Percentiles rank a stretch among this genome's conserved stretches.
phyloP scores from a whole-genome alignment of 2,888 invertebrate species.

The Drosophila gaucha region DNA sequence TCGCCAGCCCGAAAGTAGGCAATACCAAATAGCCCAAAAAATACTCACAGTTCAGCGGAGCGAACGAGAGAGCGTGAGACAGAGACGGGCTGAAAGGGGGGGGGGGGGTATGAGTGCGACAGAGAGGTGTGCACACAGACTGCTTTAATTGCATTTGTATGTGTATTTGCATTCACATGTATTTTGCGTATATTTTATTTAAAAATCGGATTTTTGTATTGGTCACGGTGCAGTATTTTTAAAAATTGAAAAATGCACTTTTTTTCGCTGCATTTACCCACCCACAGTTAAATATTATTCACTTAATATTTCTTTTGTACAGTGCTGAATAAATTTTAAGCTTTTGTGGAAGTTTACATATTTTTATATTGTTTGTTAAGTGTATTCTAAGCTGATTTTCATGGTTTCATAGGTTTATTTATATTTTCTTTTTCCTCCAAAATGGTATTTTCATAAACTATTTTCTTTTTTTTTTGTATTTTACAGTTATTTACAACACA shows the following conservation, averaged over 20 bases:
- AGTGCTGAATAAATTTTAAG: slow-evolving; percentile 7
- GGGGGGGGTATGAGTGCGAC: neutral
- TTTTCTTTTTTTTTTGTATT: neutral
- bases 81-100: neutral
- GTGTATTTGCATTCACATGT: slow-evolving; percentile 7
- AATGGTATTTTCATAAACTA: no score
- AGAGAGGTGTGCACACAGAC: neutral
- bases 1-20: slow-evolving; percentile 66
- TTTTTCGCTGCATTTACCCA: slow-evolving; percentile 3
- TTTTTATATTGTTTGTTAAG: neutral
- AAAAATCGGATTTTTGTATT: slow-evolving; percentile 30
- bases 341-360: slow-evolving; percentile 1
- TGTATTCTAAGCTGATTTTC: slow-evolving; percentile 6
- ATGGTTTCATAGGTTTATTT: neutral
- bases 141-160: slow-evolving; percentile 24
- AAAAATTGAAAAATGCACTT: slow-evolving; percentile 12
- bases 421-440: neutral
- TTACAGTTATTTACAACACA: no score
- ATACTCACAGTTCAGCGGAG: slow-evolving; percentile 11
- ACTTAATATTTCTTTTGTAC: neutral
- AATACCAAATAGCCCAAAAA: slow-evolving; percentile 45
- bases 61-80: neutral
- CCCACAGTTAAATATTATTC: slow-evolving; percentile 19
- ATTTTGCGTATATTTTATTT: slow-evolving; percentile 22
- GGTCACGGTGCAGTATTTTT: slow-evolving; percentile 8